Base-by-base conservation (phyloP, 2,888 invertebrate genomes). In the Cataglyphis albicans region DNA sequence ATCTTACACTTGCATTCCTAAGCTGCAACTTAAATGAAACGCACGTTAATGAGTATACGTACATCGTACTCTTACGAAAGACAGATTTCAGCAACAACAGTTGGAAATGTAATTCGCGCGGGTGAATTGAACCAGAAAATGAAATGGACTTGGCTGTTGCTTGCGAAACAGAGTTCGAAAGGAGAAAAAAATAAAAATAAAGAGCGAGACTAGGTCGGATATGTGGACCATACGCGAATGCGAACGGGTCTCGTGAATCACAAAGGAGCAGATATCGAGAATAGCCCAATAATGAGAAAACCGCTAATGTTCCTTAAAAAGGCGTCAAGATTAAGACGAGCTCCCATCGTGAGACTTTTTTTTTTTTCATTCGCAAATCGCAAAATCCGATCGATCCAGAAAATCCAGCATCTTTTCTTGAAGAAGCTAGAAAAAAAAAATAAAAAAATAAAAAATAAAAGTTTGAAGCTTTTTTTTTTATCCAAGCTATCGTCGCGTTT, bases 141-240 rank as follows among this genome's bases (percentile, higher is more conserved):
- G 68, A 15, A 41, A 35, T 82, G 82, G 29, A 68, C 48, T 25
- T 67, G 57, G 59, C 70, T 48, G 21, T n/a, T 10, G 12, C 59
- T 76, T 67, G 67, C 76, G 35, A 82, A 68, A 82, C 48, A 21
- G 38, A n/a, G 35, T 38, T 29, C 52, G 68, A n/a, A 41, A 64
- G 32, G 59, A 25, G 38, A 35, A 48, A 57, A 70, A 52, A 64
- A 35, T 55, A 9, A 44, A 41, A 44, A 44, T 44, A 44, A 44
- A 64, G 61, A 76, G 61, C 75, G 63, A 44, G 63, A 83, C 72
- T 83, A 80, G 83, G 83, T 83, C 83, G 82, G 25, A n/a, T 68
- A 82, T 82, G 74, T 82, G 64, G 78, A 70, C 18, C 78, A 64
- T 64, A 67, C 29, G 48, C 48, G 59, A 64, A 57, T 41, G 61